Conservation (phyloP, 2,888 invertebrate genomes). For the Empis stercorea region DNA sequence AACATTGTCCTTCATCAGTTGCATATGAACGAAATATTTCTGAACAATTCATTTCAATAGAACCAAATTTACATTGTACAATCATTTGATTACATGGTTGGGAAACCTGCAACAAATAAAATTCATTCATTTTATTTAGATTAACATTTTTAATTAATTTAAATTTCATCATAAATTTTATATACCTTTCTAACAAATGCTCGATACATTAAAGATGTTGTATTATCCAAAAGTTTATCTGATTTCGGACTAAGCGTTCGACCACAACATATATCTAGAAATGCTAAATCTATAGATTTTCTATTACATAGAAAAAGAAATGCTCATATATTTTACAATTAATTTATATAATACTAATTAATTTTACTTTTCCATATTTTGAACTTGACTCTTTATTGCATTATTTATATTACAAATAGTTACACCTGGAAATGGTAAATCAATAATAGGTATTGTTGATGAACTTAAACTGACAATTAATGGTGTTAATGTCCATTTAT, state of each 20-base stretch:
- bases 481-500: constrained; percentile 58
- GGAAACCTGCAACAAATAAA: constrained; percentile 43
- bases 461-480: constrained; percentile 68
- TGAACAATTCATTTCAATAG: constrained; percentile 44
- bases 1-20: constrained; percentile 75
- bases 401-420: constrained; percentile 79
- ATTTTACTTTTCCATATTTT: constrained; percentile 34
- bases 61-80: constrained; percentile 53
- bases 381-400: constrained; percentile 51
- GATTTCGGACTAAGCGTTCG: too few relatives aligned
- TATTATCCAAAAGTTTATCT: too few relatives aligned
- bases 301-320: background rate
- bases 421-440: constrained; percentile 69
- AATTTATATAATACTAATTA: constrained; percentile 51
- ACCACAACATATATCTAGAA: too few relatives aligned
- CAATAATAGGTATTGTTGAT: constrained; percentile 48
- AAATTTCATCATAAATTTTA: background rate
- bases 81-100: constrained; percentile 63
- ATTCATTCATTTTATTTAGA: too few relatives aligned
- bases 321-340: background rate
- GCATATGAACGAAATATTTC: constrained; percentile 58
- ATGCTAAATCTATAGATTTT: too few relatives aligned
- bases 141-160: background rate
- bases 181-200: background rate
- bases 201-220: too few relatives aligned